Base-by-base conservation (phyloP, 2,888 invertebrate species). In the Liopterus haemorrhoidalis region DNA sequence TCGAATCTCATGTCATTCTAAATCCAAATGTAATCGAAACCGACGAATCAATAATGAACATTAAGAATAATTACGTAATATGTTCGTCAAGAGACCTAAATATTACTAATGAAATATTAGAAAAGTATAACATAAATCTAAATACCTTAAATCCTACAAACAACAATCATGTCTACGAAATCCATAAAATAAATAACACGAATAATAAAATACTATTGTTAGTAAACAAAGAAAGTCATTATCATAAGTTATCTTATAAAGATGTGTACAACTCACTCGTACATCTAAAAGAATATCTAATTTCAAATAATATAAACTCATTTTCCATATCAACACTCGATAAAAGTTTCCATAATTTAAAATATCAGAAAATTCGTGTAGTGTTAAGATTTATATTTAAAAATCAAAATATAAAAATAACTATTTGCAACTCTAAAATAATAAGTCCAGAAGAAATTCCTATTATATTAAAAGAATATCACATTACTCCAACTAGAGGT, bases 371-470 rank as follows among this genome's bases (percentile, higher is more conserved):
- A 41, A 20, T 41, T 16, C 19, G 41, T 11, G 4, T 33, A 12
- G 33, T 41, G 41, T n/a, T 41, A 8, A 14, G 41, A n/a, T 43
- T 25, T 27, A 27, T 46, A 11, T 42, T 46, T 16, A 20, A 31
- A 16, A 41, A 46, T 4, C 15, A 27, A 14, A 9, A 18, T 14
- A 41, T 43, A 5, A 41, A 41, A 41, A 35, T 46, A 8, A 20
- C 20, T 6, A 32, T 48, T 27, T 42, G 36, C 15, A 20, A 33
- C n/a, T 38, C 28, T 31, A 43, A 16, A 37, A 46, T 39, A 5
- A 16, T 39, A 39, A 25, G 18, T 5, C 39, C 39, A 27, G 18
- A 39, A 2, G 19, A 28, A 39, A 39, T 27, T 9, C 3, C 16
- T 4, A 19, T 28, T 15, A 28, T 39, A 9, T 18, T 39, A 15